Percentiles rank a stretch among this genome's conserved stretches.
phyloP scores from a whole-genome alignment of 92 coral and sea anemone genomes.

The Siderastrea siderea region DNA sequence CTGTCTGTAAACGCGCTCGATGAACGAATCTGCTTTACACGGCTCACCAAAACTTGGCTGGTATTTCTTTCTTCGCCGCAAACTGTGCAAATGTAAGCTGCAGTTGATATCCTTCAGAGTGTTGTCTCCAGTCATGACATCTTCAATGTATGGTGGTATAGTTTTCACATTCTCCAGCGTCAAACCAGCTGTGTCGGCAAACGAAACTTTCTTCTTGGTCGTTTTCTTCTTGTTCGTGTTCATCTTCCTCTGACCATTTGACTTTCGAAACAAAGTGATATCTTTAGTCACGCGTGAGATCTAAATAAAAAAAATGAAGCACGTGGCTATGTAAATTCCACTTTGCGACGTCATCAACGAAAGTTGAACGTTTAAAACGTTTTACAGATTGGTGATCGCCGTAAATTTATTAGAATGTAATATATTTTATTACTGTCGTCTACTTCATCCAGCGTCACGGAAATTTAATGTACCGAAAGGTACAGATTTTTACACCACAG shows the following conservation, averaged over 20 bases:
- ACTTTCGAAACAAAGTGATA: neutral
- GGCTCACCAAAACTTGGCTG: constrained; percentile 35
- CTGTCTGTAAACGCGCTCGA: constrained; percentile 42
- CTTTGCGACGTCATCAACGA: no score
- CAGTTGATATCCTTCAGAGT: neutral
- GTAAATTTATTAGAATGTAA: no score
- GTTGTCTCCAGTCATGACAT: constrained; percentile 24
- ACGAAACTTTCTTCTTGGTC: constrained; percentile 81
- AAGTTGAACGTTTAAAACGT: no score
- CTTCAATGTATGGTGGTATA: constrained; percentile 75
- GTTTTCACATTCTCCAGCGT: constrained; percentile 83
- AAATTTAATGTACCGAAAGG: no score
- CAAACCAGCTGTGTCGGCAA: constrained; percentile 89
- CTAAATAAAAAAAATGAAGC: no score
- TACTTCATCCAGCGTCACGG: no score
- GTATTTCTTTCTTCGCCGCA: neutral
- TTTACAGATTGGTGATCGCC: no score
- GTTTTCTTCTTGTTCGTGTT: neutral
- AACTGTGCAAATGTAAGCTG: neutral
- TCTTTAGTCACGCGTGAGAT: neutral
- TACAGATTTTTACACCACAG: no score
- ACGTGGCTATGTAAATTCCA: no score
- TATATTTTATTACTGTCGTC: no score
- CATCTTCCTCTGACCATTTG: neutral
- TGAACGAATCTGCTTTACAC: neutral